These are phyloP conservation scores for Bos indicus DNA, from an alignment of 2,113 vertebrate species.

Conservation along the genomic window DNA sequence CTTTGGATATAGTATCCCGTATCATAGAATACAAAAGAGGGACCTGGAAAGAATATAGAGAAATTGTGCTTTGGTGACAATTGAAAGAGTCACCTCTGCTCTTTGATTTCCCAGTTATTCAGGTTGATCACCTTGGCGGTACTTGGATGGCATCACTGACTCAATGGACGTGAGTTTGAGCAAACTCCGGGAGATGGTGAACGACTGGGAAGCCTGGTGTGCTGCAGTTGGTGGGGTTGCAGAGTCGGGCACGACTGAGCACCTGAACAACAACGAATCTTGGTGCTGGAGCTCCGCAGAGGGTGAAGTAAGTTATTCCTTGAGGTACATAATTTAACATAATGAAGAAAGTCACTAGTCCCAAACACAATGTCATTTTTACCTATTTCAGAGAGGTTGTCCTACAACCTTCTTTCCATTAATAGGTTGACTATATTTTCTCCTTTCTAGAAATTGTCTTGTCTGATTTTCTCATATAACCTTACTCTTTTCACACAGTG, in stretches of 20 bases:
- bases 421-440: neutral
- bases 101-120: neutral
- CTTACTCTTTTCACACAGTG: neutral
- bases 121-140: neutral
- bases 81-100: accelerated
- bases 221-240: accelerated
- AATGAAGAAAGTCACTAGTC: too few species aligned
- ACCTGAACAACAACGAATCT: accelerated
- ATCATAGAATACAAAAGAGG: neutral
- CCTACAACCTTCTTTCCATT: neutral
- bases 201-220: accelerated
- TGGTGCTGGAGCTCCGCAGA: neutral
- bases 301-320: too few species aligned
- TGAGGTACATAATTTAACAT: neutral
- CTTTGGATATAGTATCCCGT: neutral
- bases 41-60: neutral
- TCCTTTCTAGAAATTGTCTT: neutral
- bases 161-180: neutral
- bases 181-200: neutral
- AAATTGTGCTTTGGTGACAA: neutral
- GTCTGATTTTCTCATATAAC: neutral
- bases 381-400: neutral
- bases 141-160: neutral
- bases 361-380: neutral
- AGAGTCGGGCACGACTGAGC: accelerated